phyloP scores from a whole-genome alignment of 37 sponge, comb jelly and placozoan species.

The Amphimedon queenslandica region DNA sequence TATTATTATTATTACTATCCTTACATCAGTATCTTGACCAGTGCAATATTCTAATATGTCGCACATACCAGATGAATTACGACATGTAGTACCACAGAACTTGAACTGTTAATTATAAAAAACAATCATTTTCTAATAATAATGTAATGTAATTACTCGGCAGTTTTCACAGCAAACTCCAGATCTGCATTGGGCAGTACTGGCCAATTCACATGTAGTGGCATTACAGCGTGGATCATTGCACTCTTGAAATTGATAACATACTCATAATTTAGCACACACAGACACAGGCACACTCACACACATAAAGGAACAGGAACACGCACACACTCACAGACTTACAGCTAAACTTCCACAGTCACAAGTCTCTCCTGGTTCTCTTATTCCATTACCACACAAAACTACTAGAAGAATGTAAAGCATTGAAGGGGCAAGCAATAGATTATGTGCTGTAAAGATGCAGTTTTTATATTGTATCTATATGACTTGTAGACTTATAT shows the following conservation, averaged over 20 bases:
- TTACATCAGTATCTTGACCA: slow-evolving; percentile 26
- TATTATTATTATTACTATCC: background rate
- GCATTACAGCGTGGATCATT: slow-evolving; percentile 76
- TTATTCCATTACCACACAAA: slow-evolving; percentile 78
- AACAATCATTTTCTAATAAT: no score
- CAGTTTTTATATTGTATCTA: no score
- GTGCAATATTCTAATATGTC: slow-evolving; percentile 50
- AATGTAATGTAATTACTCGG: slow-evolving; percentile 10
- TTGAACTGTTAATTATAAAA: background rate
- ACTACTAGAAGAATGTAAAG: no score
- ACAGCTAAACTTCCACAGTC: slow-evolving; percentile 67
- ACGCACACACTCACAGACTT: background rate
- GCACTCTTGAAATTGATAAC: slow-evolving; percentile 61
- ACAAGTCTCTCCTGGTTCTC: slow-evolving; percentile 58
- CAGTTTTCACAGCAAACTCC: slow-evolving; percentile 52
- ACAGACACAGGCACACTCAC: no score
- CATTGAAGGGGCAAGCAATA: no score
- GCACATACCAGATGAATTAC: slow-evolving; percentile 34
- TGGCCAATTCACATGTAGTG: slow-evolving; percentile 49
- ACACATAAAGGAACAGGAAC: no score
- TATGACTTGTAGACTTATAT: no score
- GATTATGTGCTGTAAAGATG: no score
- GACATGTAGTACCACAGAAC: slow-evolving; percentile 40
- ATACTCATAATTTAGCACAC: no score
- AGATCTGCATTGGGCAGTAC: slow-evolving; percentile 46